phyloP scores from a whole-genome alignment of 2,888 invertebrate species.

The Chymomyza fuscimana region DNA sequence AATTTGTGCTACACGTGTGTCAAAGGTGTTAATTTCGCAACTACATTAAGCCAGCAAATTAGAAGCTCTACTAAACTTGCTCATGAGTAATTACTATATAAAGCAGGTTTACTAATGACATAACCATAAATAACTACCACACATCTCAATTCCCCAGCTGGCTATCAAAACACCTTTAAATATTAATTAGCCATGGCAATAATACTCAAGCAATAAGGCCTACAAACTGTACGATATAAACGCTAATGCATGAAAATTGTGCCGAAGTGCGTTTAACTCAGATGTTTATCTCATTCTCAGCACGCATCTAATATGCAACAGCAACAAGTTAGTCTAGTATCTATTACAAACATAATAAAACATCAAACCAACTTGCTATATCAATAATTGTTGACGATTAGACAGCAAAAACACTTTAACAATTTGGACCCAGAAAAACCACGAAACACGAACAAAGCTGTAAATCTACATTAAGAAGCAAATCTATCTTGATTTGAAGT shows the following conservation, averaged over 20 bases:
- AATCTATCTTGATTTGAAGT: not conserved
- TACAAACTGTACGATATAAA: not conserved
- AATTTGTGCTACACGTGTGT: not conserved
- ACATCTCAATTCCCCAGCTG: constrained; percentile 1
- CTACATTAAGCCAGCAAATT: not conserved
- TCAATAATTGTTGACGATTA: constrained; percentile 65
- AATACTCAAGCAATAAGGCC: not conserved
- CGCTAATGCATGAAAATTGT: constrained; percentile 36
- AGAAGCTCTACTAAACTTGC: not conserved
- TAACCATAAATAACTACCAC: not conserved
- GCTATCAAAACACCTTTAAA: constrained; percentile 65
- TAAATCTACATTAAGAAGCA: constrained; percentile 1
- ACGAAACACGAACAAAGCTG: constrained; percentile 1
- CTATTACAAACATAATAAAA: constrained; percentile 28
- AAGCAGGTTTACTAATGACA: not conserved
- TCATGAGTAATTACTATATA: not conserved
- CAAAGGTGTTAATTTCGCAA: not conserved
- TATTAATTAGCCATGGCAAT: constrained; percentile 61
- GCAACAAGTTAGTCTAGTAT: constrained; percentile 37
- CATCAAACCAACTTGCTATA: constrained; percentile 6
- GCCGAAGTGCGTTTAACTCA: constrained; percentile 61
- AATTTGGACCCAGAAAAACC: not conserved
- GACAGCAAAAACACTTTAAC: constrained; percentile 41
- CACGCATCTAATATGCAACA: not conserved
- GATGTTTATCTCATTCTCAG: not conserved